A percentile compares a stretch with the other conserved stretches of the same genome.
Evolutionary conservation across 1,140 invertebrate genomes (phyloP).

Genomic region (Panonychus citri): DNA sequence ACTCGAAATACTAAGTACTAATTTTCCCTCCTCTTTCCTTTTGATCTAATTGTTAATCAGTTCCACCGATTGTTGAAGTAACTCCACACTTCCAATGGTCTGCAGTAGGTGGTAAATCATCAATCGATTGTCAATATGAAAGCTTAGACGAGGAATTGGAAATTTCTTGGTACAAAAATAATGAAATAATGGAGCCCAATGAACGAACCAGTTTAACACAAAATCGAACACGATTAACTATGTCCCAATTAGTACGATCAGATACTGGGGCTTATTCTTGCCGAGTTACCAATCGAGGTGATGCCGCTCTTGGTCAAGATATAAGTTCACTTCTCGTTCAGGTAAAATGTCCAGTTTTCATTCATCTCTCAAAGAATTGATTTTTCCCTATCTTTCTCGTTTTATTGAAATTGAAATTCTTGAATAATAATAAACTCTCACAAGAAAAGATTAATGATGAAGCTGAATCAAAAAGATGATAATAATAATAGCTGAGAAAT

Average conservation of each 20-base stretch:
- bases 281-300: not conserved
- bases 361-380: too few species aligned
- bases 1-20: too few species aligned
- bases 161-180: conserved; percentile 47
- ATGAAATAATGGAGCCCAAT: conserved; percentile 31
- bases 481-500: too few species aligned
- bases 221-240: conserved; percentile 5
- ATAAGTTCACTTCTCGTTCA: conserved; percentile 8
- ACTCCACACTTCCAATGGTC: conserved; percentile 9
- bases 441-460: too few species aligned
- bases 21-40: not conserved
- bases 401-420: too few species aligned
- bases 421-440: too few species aligned
- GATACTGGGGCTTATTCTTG: conserved; percentile 7
- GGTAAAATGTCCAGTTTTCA: not conserved
- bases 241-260: conserved; percentile 4
- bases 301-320: conserved; percentile 4
- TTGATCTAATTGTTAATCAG: conserved; percentile 9
- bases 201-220: conserved; percentile 4
- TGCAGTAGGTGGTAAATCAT: conserved; percentile 4
- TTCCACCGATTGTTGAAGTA: conserved; percentile 18
- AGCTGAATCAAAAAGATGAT: too few species aligned
- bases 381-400: too few species aligned
- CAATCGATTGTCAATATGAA: conserved; percentile 20
- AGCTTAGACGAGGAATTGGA: conserved; percentile 34